phyloP scores from a whole-genome alignment of 1,140 invertebrate genomes.

The Lucilia sericata region DNA sequence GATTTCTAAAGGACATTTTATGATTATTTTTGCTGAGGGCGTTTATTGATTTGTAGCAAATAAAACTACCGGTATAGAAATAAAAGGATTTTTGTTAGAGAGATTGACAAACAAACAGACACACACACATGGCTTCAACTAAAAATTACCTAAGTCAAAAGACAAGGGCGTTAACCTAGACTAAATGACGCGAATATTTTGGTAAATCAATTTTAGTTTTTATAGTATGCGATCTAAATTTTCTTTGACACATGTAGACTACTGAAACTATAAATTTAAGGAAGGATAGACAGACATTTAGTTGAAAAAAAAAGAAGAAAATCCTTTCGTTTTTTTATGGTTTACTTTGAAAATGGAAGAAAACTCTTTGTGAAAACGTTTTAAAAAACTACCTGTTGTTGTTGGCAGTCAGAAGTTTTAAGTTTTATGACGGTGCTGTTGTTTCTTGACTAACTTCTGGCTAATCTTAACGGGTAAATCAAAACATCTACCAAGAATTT shows the following conservation, averaged over 20 bases:
- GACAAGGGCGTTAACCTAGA: slow-evolving; percentile 25
- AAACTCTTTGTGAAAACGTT: not conserved
- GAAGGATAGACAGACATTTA: not conserved
- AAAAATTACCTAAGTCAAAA: not conserved
- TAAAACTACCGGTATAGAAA: slow-evolving; percentile 1
- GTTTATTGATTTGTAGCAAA: slow-evolving; percentile 8
- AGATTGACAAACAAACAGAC: not conserved
- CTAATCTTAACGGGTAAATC: slow-evolving; percentile 27
- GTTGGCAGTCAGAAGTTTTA: not conserved
- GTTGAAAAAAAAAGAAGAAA: not conserved
- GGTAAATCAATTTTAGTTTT: slow-evolving; percentile 15
- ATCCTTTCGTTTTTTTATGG: not conserved
- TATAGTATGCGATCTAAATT: not conserved
- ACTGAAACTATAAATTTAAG: not conserved
- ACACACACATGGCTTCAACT: not conserved
- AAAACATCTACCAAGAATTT: slow-evolving; percentile 31
- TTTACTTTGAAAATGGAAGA: no score
- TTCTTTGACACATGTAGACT: not conserved
- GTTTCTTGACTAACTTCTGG: not conserved
- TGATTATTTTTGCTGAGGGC: not conserved
- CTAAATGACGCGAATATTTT: slow-evolving; percentile 6
- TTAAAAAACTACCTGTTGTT: slow-evolving; percentile 26
- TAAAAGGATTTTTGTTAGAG: not conserved
- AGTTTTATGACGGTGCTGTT: not conserved
- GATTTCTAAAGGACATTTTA: slow-evolving; percentile 3